These are phyloP conservation scores for Astreopora myriophthalma DNA, from an alignment of 64 coral and sea anemone genomes.

Conservation along the genomic window DNA sequence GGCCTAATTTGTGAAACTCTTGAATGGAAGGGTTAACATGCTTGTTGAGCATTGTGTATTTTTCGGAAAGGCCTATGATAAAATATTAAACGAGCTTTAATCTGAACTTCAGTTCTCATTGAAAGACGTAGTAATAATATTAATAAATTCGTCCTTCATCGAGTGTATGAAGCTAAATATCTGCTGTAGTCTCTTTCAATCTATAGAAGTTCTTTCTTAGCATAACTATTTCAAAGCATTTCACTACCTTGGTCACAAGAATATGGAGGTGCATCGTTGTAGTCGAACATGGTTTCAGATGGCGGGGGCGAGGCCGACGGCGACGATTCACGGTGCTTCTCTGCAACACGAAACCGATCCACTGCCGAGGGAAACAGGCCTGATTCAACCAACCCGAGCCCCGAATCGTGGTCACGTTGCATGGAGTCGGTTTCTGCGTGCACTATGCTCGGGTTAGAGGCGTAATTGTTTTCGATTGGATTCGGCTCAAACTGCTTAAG, in stretches of 20 bases:
- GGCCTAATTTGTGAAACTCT: no score
- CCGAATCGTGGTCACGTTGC: background rate
- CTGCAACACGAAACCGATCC: background rate
- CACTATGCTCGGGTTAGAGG: background rate
- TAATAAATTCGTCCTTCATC: no score
- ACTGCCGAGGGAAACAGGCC: constrained; percentile 22
- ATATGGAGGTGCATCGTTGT: background rate
- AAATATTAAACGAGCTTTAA: no score
- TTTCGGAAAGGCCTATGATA: no score
- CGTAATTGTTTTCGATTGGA: constrained; percentile 15
- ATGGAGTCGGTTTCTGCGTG: background rate
- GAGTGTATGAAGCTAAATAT: no score
- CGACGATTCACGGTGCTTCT: background rate
- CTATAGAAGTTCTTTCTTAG: background rate
- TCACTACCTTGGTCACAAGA: constrained; percentile 30
- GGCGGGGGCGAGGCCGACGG: constrained; percentile 3
- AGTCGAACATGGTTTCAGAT: background rate
- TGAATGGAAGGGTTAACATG: no score
- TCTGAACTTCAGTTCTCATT: no score
- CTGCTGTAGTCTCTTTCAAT: background rate
- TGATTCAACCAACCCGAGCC: constrained; percentile 1
- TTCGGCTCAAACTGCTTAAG: background rate
- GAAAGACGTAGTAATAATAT: no score
- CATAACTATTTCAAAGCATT: background rate
- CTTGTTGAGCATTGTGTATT: no score